Conservation (phyloP, 1,140 invertebrate species). For the Saccostrea echinata region DNA sequence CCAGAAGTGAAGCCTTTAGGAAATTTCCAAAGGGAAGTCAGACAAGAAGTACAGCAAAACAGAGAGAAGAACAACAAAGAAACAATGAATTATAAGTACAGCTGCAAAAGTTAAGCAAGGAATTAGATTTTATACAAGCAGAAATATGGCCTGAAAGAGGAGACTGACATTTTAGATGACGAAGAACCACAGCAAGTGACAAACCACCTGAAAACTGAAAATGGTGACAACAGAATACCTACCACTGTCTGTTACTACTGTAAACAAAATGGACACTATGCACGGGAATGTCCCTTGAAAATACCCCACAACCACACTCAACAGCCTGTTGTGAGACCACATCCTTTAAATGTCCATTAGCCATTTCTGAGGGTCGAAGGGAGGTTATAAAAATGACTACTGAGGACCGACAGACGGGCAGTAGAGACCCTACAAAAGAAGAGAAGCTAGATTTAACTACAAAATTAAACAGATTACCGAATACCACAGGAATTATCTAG, state of each 20-base stretch:
- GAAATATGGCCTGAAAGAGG: not conserved
- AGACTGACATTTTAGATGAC: not conserved
- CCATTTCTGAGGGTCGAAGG: no score
- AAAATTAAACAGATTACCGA: not conserved
- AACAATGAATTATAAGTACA: not conserved
- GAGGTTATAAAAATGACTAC: not conserved
- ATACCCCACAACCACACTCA: no score
- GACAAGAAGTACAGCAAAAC: not conserved
- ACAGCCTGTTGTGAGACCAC: no score
- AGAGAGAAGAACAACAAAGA: no score
- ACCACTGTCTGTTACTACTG: no score
- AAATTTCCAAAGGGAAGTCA: not conserved
- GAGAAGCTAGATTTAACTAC: no score
- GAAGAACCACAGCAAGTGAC: not conserved
- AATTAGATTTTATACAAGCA: not conserved
- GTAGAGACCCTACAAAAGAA: not conserved
- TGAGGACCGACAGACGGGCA: not conserved
- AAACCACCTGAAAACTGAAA: not conserved
- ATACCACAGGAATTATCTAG: not conserved
- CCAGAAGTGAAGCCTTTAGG: not conserved
- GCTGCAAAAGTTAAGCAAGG: not conserved
- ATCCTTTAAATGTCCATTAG: no score
- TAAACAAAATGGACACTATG: no score
- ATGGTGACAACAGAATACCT: no score
- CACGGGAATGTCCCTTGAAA: no score